Base-by-base conservation (phyloP, 2,113 vertebrate genomes). In the Gambusia holbrooki region DNA sequence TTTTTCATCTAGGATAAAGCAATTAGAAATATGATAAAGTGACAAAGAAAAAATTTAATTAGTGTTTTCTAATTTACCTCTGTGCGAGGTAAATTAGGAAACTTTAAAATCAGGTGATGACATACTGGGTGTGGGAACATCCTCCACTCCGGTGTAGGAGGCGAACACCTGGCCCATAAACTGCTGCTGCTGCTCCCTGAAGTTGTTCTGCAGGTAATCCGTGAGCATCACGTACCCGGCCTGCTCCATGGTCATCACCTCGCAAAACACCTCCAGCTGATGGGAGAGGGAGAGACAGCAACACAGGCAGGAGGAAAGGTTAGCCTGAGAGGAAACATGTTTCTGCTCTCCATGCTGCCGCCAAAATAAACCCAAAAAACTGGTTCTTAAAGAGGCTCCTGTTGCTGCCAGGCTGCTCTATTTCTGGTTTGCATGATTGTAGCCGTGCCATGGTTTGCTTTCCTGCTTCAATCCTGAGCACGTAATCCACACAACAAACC, bases 201-300 rank as follows among this genome's bases (percentile, higher is more conserved):
- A 98, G 94, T 99, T 99, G 91, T 97, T 98, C 92, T 98, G 97
- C 84, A 99, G 93, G 81, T 99, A 99, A 87, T 99, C 98, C 83
- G 97, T 98, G 86, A 99, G 91, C 96, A 99, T 97, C 84, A 97
- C 98, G 32, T 98, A 99, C 2, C 97, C 97, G 29, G 96, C 95
- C 77, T 99, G 97, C 79, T 99, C 96, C 97, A 99, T 95, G 62
- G 98, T 99, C 91, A 99, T 96, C 87, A 99, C 97, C 81, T 99
- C 98, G 84, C 98, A 99, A 77, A 99, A 99, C 27, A 95, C 92
- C 91, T 97, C 94, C 93, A 99, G 77, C 98, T 99, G 88, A 27
- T 14, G 3, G 22, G 54, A 62, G 19, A 62, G 28, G 71, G 0
- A 68, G 8, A 62, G 14, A 67, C 5, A 8, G 8, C 62, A 19